Conservation (phyloP, 2,797 vertebrate genomes). For the Poecilia wingei region DNA sequence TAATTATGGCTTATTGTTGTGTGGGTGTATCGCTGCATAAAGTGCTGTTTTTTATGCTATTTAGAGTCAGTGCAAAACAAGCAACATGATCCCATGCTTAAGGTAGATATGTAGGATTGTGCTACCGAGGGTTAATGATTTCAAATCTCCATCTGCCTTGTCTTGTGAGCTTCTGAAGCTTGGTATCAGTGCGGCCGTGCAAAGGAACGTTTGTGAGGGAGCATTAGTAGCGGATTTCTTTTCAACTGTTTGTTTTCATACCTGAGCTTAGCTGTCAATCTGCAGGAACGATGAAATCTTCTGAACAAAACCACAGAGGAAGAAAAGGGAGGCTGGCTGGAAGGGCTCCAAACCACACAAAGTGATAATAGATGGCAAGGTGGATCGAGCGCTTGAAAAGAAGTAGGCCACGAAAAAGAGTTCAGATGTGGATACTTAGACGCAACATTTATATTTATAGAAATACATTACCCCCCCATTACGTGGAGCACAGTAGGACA, state of each 20-base stretch:
- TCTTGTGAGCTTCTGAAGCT: conserved; percentile 54
- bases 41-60: conserved; percentile 8
- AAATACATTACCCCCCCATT: conserved; percentile 8
- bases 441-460: conserved; percentile 50
- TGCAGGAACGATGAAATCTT: conserved; percentile 84
- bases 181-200: conserved; percentile 52
- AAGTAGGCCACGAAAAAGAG: conserved; percentile 63
- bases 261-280: conserved; percentile 92
- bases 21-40: conserved; percentile 35
- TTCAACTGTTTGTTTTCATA: conserved; percentile 89
- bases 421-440: conserved; percentile 38
- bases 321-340: conserved; percentile 85
- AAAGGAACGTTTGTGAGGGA: conserved; percentile 54
- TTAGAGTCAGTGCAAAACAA: conserved; percentile 29
- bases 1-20: conserved; percentile 60
- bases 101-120: conserved; percentile 51
- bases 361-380: conserved; percentile 72
- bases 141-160: conserved; percentile 66
- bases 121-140: conserved; percentile 71
- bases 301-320: conserved; percentile 87
- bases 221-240: conserved; percentile 80
- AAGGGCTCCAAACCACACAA: conserved; percentile 89
- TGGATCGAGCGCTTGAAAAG: conserved; percentile 67
- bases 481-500: conserved; percentile 6
- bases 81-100: conserved; percentile 50